Conservation (phyloP, 2,888 invertebrate genomes). For the Ditula angustiorana region DNA sequence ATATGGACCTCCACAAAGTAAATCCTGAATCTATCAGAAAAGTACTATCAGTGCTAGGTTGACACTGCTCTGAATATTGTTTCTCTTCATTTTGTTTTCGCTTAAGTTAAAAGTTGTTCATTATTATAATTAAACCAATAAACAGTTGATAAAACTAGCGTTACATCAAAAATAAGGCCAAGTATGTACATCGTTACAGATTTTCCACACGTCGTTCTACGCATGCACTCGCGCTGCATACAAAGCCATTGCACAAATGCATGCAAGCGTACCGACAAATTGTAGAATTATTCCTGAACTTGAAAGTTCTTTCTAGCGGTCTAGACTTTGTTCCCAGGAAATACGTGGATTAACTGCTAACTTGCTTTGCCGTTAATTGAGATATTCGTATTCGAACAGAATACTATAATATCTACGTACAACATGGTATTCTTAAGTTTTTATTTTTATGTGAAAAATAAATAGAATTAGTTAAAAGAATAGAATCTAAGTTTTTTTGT, state of each 20-base stretch:
- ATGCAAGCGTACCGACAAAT: conserved; percentile 63
- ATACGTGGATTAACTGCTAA: conserved; percentile 44
- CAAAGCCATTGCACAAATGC: conserved; percentile 57
- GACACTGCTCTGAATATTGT: too few species aligned
- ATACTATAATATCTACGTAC: background rate
- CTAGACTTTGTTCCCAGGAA: conserved; percentile 35
- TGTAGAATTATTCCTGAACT: conserved; percentile 66
- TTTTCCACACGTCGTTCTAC: conserved; percentile 58
- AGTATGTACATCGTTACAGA: conserved; percentile 47
- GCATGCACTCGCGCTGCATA: conserved; percentile 54
- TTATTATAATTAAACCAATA: background rate
- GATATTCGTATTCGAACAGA: background rate
- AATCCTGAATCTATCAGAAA: too few species aligned
- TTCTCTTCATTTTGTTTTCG: too few species aligned
- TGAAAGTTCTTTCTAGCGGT: conserved; percentile 9
- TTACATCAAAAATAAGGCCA: conserved; percentile 36
- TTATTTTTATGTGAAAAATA: too few species aligned
- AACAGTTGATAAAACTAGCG: background rate
- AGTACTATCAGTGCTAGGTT: too few species aligned
- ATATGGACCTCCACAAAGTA: too few species aligned
- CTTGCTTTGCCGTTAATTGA: conserved; percentile 9
- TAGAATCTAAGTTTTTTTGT: too few species aligned
- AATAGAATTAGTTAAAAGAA: too few species aligned
- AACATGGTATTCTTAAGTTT: background rate
- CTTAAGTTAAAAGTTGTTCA: too few species aligned